These are phyloP conservation scores for Unio delphinus DNA, from an alignment of 2,888 invertebrate species.

Conservation along the genomic window DNA sequence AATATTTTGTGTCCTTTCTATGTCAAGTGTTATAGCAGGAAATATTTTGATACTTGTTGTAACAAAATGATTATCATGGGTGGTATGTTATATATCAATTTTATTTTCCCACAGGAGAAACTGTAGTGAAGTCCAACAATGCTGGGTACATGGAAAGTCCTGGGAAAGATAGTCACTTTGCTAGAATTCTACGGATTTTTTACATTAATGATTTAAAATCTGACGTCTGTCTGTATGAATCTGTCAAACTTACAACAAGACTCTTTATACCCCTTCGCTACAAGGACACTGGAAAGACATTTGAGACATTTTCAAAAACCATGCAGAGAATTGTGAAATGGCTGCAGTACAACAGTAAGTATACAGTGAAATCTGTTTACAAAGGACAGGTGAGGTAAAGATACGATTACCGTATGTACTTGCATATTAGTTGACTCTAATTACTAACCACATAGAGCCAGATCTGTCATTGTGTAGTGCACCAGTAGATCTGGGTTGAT, in stretches of 20 bases:
- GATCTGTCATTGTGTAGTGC: no score
- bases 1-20: no score
- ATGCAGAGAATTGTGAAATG: conserved; percentile 49
- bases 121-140: conserved; percentile 25
- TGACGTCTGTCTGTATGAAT: conserved; percentile 26
- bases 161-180: conserved; percentile 37
- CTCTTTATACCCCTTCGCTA: conserved; percentile 43
- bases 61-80: no score
- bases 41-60: no score
- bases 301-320: conserved; percentile 51
- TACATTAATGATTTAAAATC: conserved; percentile 31
- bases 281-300: conserved; percentile 25
- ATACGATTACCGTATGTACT: no score
- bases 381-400: no score
- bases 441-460: no score
- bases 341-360: conserved; percentile 46
- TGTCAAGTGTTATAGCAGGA: no score
- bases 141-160: conserved; percentile 24
- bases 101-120: conserved; percentile 16
- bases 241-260: conserved; percentile 36
- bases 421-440: no score
- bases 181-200: conserved; percentile 44
- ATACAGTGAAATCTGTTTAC: no score
- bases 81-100: no score
- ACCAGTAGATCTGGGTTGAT: no score